Percentiles rank a stretch among this genome's conserved stretches.
phyloP scores from a whole-genome alignment of 2,888 invertebrate species.

The Sarcophaga subvicina region DNA sequence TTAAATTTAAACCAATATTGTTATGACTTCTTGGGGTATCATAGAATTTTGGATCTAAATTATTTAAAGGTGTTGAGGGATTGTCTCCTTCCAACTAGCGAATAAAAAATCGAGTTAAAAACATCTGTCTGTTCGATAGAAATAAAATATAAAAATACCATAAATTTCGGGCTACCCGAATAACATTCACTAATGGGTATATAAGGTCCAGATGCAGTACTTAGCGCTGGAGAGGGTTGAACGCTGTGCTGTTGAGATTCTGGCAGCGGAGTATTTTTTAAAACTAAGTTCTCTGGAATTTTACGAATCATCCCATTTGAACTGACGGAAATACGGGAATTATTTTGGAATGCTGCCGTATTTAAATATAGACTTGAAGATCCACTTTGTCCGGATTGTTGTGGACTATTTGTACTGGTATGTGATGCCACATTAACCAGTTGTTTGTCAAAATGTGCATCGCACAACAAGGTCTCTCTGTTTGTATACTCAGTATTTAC shows the following conservation, averaged over 20 bases:
- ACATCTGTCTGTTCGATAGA: not conserved
- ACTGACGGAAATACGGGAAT: slow-evolving; percentile 74
- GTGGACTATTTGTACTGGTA: not conserved
- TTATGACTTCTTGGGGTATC: slow-evolving; percentile 82
- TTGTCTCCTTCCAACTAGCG: slow-evolving; percentile 74
- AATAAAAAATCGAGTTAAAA: not conserved
- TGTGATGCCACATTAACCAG: slow-evolving; percentile 42
- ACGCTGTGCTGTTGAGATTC: slow-evolving; percentile 76
- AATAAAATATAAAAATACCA: slow-evolving; percentile 68
- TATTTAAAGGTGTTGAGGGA: slow-evolving; percentile 80
- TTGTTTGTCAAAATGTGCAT: slow-evolving; percentile 76
- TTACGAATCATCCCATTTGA: slow-evolving; percentile 79
- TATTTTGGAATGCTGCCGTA: slow-evolving; percentile 66
- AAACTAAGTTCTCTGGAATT: slow-evolving; percentile 81
- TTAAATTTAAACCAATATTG: slow-evolving; percentile 81
- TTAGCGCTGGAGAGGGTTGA: slow-evolving; percentile 86
- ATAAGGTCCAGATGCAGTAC: slow-evolving; percentile 90
- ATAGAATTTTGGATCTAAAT: slow-evolving; percentile 83
- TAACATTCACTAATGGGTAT: slow-evolving; percentile 96
- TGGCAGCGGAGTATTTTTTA: slow-evolving; percentile 77
- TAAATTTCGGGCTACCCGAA: slow-evolving; percentile 86
- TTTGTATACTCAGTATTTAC: slow-evolving; percentile 81
- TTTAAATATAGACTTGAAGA: slow-evolving; percentile 75
- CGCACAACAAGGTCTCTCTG: slow-evolving; percentile 78
- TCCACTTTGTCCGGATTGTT: slow-evolving; percentile 23